Evolutionary conservation across 2,113 vertebrate species (phyloP).

Genomic region (Entelurus aequoreus): DNA sequence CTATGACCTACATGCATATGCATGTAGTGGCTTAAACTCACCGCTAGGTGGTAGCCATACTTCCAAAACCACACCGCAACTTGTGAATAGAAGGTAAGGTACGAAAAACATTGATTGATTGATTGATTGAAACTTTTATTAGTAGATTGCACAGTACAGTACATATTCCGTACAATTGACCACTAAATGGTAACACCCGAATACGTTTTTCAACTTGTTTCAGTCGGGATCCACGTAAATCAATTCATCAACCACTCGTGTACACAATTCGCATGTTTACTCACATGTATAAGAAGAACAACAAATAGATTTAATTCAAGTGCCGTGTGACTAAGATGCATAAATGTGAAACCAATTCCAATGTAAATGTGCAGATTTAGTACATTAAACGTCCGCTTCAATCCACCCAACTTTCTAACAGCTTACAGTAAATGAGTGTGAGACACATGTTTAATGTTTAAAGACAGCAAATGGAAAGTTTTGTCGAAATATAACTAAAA

Average conservation of each 20-base stretch:
- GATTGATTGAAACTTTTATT: too few relatives aligned
- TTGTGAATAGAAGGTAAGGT: background rate
- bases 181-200: too few relatives aligned
- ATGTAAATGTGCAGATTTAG: background rate
- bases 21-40: background rate
- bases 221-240: too few relatives aligned
- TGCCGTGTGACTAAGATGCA: background rate
- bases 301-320: background rate
- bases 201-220: too few relatives aligned
- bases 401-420: background rate
- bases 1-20: background rate
- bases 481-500: background rate
- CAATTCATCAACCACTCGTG: background rate
- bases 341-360: background rate
- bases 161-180: too few relatives aligned
- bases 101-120: too few relatives aligned
- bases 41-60: slow-evolving; percentile 51
- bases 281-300: background rate
- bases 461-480: background rate
- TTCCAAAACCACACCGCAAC: background rate
- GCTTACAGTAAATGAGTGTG: background rate
- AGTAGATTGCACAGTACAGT: too few relatives aligned
- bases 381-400: too few relatives aligned
- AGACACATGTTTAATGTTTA: slow-evolving; percentile 11
- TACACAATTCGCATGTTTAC: background rate